A percentile compares a stretch with the other conserved stretches of the same genome.
Evolutionary conservation across 2,888 invertebrate species (phyloP).

Genomic region (Argyresthia goedartella): DNA sequence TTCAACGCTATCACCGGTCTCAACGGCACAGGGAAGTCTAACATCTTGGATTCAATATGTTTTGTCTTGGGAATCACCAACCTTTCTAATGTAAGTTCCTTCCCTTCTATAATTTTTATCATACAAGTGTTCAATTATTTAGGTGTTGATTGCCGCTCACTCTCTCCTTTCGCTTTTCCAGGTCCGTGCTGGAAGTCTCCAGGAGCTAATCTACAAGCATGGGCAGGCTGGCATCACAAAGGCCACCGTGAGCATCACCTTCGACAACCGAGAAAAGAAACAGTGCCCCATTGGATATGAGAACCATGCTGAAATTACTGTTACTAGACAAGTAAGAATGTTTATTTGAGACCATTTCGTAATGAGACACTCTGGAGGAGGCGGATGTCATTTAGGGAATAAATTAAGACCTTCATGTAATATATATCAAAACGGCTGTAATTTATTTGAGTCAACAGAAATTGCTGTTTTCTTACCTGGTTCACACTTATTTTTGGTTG

Average conservation of each 20-base stretch:
- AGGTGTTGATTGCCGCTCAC: too few species aligned
- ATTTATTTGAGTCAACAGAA: too few species aligned
- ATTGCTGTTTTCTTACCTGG: too few species aligned
- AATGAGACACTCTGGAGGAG: constrained; percentile 8
- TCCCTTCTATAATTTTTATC: constrained; percentile 8
- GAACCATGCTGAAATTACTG: constrained; percentile 89
- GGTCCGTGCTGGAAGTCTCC: constrained; percentile 91
- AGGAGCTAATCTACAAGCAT: constrained; percentile 97
- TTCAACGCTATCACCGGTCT: constrained; percentile 99
- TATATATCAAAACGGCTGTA: too few species aligned
- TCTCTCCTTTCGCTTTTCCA: constrained; percentile 32
- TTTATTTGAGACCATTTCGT: constrained; percentile 6
- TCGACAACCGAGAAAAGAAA: constrained; percentile 88
- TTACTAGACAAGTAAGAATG: constrained; percentile 86
- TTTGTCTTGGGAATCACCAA: constrained; percentile 97
- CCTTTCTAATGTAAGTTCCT: constrained; percentile 83
- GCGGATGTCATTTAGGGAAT: not conserved
- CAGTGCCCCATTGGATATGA: constrained; percentile 94
- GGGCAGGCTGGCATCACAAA: constrained; percentile 97
- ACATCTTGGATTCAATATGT: constrained; percentile 97
- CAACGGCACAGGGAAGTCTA: constrained; percentile 98
- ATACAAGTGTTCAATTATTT: too few species aligned
- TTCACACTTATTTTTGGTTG: too few species aligned
- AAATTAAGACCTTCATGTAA: too few species aligned
- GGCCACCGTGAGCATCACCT: constrained; percentile 95